Evolutionary conservation across 2,888 invertebrate genomes (phyloP).

Genomic region (Lagria hirta): DNA sequence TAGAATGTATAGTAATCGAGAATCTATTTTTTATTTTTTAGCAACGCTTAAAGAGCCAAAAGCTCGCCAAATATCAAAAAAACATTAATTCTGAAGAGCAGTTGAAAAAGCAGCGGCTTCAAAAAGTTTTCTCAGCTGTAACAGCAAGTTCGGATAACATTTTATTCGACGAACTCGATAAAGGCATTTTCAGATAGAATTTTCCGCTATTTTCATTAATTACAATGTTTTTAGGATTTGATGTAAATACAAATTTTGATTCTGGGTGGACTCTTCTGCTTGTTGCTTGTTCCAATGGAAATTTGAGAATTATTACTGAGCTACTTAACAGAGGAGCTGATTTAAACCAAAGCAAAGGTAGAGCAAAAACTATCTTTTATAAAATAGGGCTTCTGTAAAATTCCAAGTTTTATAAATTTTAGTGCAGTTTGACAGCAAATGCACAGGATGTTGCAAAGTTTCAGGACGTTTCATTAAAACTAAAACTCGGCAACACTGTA

Average conservation of each 20-base stretch:
- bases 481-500: too few species aligned
- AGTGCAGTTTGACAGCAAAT: too few species aligned
- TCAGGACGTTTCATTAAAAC: too few species aligned
- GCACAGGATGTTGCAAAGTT: too few species aligned
- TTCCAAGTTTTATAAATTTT: background rate
- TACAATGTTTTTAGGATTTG: conserved; percentile 36
- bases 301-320: conserved; percentile 56
- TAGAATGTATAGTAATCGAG: background rate
- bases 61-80: conserved; percentile 16
- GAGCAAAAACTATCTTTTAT: conserved; percentile 31
- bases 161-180: conserved; percentile 40
- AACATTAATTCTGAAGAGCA: conserved; percentile 25
- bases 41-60: conserved; percentile 13
- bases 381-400: background rate
- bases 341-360: conserved; percentile 53
- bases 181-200: too few species aligned
- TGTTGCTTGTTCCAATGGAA: conserved; percentile 62
- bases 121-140: conserved; percentile 32
- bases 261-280: conserved; percentile 65
- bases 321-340: conserved; percentile 62
- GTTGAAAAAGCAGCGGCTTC: conserved; percentile 22
- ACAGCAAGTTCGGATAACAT: conserved; percentile 28
- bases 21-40: background rate
- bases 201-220: too few species aligned
- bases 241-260: conserved; percentile 54